phyloP scores from a whole-genome alignment of 37 sponge, comb jelly and placozoan species.

The Mnemiopsis leidyi region DNA sequence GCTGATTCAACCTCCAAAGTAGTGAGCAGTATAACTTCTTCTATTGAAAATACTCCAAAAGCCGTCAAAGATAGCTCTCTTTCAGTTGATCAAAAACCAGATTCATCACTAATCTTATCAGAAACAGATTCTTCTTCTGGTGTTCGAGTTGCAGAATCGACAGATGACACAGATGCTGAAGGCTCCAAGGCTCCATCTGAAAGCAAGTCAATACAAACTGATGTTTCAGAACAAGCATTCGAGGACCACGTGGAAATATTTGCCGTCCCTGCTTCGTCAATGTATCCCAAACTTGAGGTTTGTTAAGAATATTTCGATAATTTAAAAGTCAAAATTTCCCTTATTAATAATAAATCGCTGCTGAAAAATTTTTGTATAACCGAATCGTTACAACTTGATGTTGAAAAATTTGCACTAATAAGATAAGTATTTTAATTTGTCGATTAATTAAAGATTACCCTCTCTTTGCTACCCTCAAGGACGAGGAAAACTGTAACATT shows the following conservation, averaged over 20 bases:
- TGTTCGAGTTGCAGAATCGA: not conserved
- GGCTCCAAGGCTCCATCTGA: not conserved
- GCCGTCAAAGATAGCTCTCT: not conserved
- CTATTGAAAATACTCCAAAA: not conserved
- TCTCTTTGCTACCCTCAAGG: not conserved
- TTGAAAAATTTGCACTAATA: no score
- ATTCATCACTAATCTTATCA: not conserved
- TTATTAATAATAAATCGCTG: no score
- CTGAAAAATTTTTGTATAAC: no score
- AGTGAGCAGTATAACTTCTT: not conserved
- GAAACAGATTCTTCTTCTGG: not conserved
- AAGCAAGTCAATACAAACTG: not conserved
- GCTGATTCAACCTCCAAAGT: not conserved
- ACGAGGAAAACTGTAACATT: constrained; percentile 27
- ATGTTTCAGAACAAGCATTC: not conserved
- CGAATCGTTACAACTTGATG: no score
- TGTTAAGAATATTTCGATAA: no score
- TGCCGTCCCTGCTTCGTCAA: not conserved
- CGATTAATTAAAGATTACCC: no score
- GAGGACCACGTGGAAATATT: not conserved
- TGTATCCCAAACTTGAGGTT: not conserved
- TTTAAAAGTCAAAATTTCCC: no score
- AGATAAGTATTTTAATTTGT: no score
- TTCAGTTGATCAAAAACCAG: not conserved
- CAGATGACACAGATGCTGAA: not conserved